These are phyloP conservation scores for Halocynthia aurantium DNA, from an alignment of 23 tunicate genomes.

Conservation along the genomic window DNA sequence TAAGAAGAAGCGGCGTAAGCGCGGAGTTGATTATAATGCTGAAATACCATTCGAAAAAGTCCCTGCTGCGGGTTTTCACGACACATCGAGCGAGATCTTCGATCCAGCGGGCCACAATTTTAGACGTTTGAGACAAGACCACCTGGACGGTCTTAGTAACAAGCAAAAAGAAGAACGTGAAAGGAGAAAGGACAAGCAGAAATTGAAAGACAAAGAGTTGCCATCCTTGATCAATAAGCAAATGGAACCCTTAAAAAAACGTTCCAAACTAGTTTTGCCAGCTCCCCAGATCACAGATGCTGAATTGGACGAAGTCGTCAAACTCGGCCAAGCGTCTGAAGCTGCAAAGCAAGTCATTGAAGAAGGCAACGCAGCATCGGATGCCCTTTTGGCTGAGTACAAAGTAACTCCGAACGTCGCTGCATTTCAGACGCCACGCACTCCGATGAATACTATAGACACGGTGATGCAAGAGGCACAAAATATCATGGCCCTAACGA, in stretches of 20 bases:
- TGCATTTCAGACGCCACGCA: slow-evolving; percentile 57
- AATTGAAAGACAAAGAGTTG: slow-evolving; percentile 72
- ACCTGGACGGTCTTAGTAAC: slow-evolving; percentile 57
- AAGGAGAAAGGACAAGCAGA: slow-evolving; percentile 79
- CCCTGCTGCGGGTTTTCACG: slow-evolving; percentile 90
- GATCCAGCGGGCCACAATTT: slow-evolving; percentile 79
- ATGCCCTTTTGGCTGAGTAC: slow-evolving; percentile 68
- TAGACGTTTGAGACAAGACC: slow-evolving; percentile 70
- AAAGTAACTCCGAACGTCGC: slow-evolving; percentile 73
- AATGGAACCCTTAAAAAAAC: slow-evolving; percentile 61
- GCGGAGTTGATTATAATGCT: slow-evolving; percentile 94
- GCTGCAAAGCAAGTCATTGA: slow-evolving; percentile 77
- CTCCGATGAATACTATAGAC: slow-evolving; percentile 85
- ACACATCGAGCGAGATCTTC: slow-evolving; percentile 58
- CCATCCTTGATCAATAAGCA: slow-evolving; percentile 47
- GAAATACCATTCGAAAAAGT: slow-evolving; percentile 94
- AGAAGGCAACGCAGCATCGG: slow-evolving; percentile 61
- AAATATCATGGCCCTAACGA: slow-evolving; percentile 82
- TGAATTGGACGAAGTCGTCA: slow-evolving; percentile 96
- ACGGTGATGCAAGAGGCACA: slow-evolving; percentile 87
- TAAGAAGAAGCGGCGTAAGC: slow-evolving; percentile 44
- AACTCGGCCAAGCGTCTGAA: slow-evolving; percentile 86
- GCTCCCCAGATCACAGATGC: slow-evolving; percentile 80
- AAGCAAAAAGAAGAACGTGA: slow-evolving; percentile 76
- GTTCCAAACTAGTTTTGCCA: slow-evolving; percentile 65